Conservation (phyloP, 2,888 invertebrate genomes). For the Neoascia interrupta region DNA sequence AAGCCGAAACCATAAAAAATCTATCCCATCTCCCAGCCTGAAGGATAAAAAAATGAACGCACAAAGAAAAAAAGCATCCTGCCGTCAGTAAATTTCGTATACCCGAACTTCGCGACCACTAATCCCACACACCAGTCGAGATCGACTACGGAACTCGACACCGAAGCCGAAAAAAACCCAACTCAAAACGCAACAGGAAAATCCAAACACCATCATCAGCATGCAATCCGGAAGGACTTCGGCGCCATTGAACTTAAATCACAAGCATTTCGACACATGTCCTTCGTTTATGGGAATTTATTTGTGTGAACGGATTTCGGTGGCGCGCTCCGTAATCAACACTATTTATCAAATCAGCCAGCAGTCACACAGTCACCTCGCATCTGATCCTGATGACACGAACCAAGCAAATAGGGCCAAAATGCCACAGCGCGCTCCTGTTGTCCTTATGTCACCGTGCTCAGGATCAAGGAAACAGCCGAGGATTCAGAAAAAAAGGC, state of each 20-base stretch:
- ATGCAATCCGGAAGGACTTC: slow-evolving; percentile 11
- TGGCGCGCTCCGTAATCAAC: slow-evolving; percentile 38
- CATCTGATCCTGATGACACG: slow-evolving; percentile 25
- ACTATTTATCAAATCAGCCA: slow-evolving; percentile 41
- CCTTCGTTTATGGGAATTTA: slow-evolving; percentile 10
- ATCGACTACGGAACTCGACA: not conserved
- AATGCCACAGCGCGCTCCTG: not conserved
- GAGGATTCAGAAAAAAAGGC: slow-evolving; percentile 21
- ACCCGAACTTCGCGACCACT: slow-evolving; percentile 14
- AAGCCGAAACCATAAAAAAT: slow-evolving; percentile 1
- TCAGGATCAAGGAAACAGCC: not conserved
- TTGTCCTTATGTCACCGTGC: not conserved
- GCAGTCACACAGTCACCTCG: slow-evolving; percentile 13
- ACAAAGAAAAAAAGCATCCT: not conserved
- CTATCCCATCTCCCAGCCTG: not conserved
- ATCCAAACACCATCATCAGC: not conserved
- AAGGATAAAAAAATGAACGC: not conserved
- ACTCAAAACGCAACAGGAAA: slow-evolving; percentile 11
- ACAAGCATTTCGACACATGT: slow-evolving; percentile 46
- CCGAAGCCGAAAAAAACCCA: not conserved
- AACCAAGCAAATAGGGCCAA: slow-evolving; percentile 46
- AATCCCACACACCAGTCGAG: slow-evolving; percentile 10
- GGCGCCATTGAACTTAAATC: slow-evolving; percentile 31
- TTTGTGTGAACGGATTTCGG: slow-evolving; percentile 38
- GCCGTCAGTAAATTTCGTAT: slow-evolving; percentile 14